A percentile compares a stretch with the other conserved stretches of the same genome.
Evolutionary conservation across 2,888 invertebrate species (phyloP).

Genomic region (Leucophenga montana): DNA sequence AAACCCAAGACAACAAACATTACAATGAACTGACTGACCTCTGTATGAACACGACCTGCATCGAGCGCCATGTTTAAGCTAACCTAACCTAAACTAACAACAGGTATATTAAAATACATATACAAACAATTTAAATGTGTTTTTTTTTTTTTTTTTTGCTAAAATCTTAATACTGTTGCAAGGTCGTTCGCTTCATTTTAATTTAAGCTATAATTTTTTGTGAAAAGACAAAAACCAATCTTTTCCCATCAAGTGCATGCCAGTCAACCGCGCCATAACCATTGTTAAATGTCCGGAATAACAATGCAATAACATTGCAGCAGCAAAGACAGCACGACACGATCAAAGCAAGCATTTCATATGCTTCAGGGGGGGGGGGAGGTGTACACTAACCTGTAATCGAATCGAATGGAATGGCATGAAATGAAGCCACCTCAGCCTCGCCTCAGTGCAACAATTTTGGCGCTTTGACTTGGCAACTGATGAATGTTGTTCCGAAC

Average conservation of each 20-base stretch:
- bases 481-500: not conserved
- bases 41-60: too few species aligned
- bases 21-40: too few species aligned
- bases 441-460: slow-evolving; percentile 6
- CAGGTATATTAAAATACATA: too few species aligned
- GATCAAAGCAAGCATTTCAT: not conserved
- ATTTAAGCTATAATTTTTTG: not conserved
- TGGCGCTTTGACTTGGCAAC: slow-evolving; percentile 6
- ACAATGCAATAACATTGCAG: not conserved
- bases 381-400: slow-evolving; percentile 14
- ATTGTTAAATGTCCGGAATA: slow-evolving; percentile 9
- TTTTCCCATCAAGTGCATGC: slow-evolving; percentile 23
- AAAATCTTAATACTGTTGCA: not conserved
- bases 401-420: not conserved
- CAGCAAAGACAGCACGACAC: not conserved
- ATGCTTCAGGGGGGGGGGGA: not conserved
- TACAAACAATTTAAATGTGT: too few species aligned
- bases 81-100: too few species aligned
- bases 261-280: not conserved
- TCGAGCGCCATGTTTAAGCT: too few species aligned
- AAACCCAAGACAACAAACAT: too few species aligned
- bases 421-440: too few species aligned
- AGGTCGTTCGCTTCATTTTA: slow-evolving; percentile 21
- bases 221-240: not conserved
- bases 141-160: too few species aligned